Evolutionary conservation across 2,797 vertebrate genomes (phyloP).

Genomic region (Nyctalus aviator): DNA sequence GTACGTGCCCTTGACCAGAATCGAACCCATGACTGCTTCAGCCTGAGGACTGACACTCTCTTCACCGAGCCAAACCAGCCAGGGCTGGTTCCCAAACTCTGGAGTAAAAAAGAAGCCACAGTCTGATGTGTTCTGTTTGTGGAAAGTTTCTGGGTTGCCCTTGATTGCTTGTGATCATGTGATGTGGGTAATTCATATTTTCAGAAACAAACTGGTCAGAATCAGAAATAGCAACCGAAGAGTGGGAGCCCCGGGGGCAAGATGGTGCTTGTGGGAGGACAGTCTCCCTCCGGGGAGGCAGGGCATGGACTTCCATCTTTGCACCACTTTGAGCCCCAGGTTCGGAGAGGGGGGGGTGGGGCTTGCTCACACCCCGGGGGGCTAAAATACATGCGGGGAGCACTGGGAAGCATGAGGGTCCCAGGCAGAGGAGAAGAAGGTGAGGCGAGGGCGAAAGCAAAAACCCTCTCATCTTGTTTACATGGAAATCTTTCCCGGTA

Average conservation of each 20-base stretch:
- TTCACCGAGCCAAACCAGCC: too few relatives aligned
- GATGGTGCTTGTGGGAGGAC: neutral
- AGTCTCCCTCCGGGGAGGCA: neutral
- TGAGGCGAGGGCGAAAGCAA: neutral
- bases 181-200: conserved; percentile 32
- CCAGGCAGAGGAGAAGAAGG: neutral
- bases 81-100: neutral
- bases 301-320: neutral
- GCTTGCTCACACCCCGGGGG: neutral
- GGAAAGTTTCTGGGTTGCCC: conserved; percentile 38
- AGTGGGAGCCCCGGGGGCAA: neutral
- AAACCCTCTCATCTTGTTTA: neutral
- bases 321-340: neutral
- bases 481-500: neutral
- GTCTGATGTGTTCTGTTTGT: neutral
- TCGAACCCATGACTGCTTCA: too few relatives aligned
- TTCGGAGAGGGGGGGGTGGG: neutral
- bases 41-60: too few relatives aligned
- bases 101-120: neutral
- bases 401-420: neutral
- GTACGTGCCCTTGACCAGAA: too few relatives aligned
- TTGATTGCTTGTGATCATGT: conserved; percentile 59
- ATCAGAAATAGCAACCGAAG: neutral
- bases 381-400: neutral
- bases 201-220: conserved; percentile 52